Conservation (phyloP, 2,888 invertebrate genomes). For the Gymnosoma rotundatum region DNA sequence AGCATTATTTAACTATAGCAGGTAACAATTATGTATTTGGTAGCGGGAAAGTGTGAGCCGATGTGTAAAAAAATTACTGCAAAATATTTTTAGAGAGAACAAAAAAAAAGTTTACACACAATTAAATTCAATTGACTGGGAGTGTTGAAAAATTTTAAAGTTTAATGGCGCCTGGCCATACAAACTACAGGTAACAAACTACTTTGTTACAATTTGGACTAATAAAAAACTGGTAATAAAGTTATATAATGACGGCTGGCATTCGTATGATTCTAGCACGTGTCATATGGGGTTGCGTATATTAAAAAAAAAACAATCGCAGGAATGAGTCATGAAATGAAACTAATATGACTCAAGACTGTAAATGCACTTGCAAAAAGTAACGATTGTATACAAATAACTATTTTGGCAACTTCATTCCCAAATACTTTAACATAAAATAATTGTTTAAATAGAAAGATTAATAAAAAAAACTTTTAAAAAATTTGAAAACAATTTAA, state of each 20-base stretch:
- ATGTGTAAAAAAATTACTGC: constrained; percentile 50
- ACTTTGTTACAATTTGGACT: constrained; percentile 42
- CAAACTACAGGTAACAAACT: constrained; percentile 17
- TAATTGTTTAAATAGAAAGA: too few species aligned
- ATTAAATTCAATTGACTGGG: constrained; percentile 46
- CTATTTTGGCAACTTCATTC: background rate
- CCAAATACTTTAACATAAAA: too few species aligned
- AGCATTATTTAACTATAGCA: constrained; percentile 55
- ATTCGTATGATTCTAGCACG: constrained; percentile 38
- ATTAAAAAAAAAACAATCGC: background rate
- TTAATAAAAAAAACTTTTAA: too few species aligned
- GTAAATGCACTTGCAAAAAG: constrained; percentile 10
- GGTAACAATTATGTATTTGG: constrained; percentile 60
- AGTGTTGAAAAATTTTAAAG: constrained; percentile 52
- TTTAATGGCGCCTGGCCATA: constrained; percentile 55
- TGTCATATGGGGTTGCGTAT: constrained; percentile 8
- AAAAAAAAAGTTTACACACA: constrained; percentile 1
- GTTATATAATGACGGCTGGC: constrained; percentile 18
- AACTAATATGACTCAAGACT: background rate
- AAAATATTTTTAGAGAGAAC: constrained; percentile 18
- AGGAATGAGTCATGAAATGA: constrained; percentile 48
- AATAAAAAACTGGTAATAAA: constrained; percentile 48
- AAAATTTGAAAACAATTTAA: too few species aligned
- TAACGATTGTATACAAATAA: background rate
- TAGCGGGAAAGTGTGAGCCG: constrained; percentile 44